These are phyloP conservation scores for Penaeus monodon DNA, from an alignment of 2,888 invertebrate species.

Conservation along the genomic window DNA sequence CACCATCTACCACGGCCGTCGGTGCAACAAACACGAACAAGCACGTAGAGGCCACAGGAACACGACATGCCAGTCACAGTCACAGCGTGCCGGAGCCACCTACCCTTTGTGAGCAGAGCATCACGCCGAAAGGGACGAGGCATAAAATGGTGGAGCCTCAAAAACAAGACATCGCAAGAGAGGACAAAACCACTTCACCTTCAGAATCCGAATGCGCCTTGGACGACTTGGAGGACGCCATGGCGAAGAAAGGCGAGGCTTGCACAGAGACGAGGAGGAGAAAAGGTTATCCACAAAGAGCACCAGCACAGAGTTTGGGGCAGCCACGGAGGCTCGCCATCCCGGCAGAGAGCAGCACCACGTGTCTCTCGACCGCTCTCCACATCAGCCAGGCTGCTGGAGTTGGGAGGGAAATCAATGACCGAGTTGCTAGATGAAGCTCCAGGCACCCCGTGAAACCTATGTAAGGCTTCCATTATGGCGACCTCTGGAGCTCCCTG, in stretches of 20 bases:
- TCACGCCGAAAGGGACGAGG: constrained; percentile 12
- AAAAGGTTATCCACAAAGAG: constrained; percentile 49
- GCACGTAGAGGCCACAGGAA: neutral
- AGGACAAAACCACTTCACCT: constrained; percentile 55
- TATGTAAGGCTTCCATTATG: constrained; percentile 57
- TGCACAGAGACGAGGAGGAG: constrained; percentile 15
- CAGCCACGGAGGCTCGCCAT: constrained; percentile 57
- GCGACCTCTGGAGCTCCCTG: constrained; percentile 43
- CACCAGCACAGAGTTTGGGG: constrained; percentile 51
- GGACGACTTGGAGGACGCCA: constrained; percentile 51
- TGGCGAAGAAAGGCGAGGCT: constrained; percentile 29
- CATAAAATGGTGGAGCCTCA: constrained; percentile 51
- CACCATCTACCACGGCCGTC: neutral
- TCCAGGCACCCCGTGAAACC: constrained; percentile 57
- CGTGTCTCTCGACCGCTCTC: constrained; percentile 60
- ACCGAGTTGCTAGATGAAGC: constrained; percentile 62
- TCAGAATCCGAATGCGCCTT: constrained; percentile 45
- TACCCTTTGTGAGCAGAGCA: constrained; percentile 38
- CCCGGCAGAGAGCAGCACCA: constrained; percentile 61
- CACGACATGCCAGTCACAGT: constrained; percentile 1
- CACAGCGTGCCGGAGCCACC: constrained; percentile 34
- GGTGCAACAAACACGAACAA: neutral
- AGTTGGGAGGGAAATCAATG: constrained; percentile 63
- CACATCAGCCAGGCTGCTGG: constrained; percentile 59
- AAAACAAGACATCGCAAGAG: neutral